Base-by-base conservation (phyloP, 2,888 invertebrate genomes). In the Ectobius pallidus region DNA sequence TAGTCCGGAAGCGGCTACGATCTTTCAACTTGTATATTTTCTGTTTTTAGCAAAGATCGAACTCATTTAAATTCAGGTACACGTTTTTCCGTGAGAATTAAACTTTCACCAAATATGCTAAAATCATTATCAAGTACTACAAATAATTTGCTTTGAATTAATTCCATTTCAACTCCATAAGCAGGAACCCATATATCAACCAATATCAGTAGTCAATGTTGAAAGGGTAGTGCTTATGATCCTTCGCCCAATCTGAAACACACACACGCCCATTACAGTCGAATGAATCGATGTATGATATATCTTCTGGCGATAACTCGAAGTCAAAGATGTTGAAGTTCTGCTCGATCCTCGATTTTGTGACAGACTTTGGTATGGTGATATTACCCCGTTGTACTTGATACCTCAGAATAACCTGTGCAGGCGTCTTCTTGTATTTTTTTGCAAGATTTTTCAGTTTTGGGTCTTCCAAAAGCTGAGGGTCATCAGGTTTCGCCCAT, bases 321-420 rank as follows among this genome's bases (percentile, higher is more conserved):
- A 83, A 83, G 73, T 82, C 82, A 76, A 71, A 80, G 49, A 83
- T 81, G 44, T 81, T 71, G 62, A 82, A 78, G 74, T 85, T 85
- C 67, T 81, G 78, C 32, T 77, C 76, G 20, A 85, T 81, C 62
- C 84, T 77, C 3, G 78, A 75, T 25, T 81, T 79, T 2, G 80
- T 83, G 2, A 82, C 81, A 69, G 82, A 82, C 75, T 84, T 85
- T 14, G 84, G 84, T 71, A 84, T 82, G 22, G 81, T 81, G 16
- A 80, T 77, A 16, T 83, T 77, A 0, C 81, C 82, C 34, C 82
- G 77, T 34, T 25, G 73, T 77, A 88, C 85, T 82, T 88, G 88
- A 81, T 81, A 90, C 81, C 91, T 87, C 49, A 93, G 84, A 27
- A 93, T 85, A 1, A 94, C 86, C 82, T 94, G 93, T 0, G 91